These are phyloP conservation scores for Drosophila tropicalis DNA, from an alignment of 1,140 invertebrate genomes.

Conservation along the genomic window DNA sequence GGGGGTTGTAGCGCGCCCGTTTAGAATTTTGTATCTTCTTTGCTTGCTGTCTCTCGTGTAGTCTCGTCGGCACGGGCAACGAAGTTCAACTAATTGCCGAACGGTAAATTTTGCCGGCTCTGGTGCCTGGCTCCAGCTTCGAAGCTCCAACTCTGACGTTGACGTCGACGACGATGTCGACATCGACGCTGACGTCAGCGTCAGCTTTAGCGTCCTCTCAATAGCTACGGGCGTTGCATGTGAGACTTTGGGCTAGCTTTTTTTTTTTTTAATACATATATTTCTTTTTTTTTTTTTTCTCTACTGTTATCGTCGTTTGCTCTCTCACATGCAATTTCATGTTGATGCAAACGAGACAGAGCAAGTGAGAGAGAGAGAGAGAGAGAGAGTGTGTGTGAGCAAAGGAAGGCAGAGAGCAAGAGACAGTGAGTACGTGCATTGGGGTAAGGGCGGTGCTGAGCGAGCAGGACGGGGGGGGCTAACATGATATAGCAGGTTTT, in stretches of 20 bases:
- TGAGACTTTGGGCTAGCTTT: conserved; percentile 49
- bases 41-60: conserved; percentile 37
- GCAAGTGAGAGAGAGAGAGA: not conserved
- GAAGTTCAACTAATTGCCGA: conserved; percentile 76
- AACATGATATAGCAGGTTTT: conserved; percentile 57
- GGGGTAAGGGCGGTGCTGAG: conserved; percentile 2
- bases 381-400: not conserved
- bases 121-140: conserved; percentile 46
- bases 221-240: conserved; percentile 57
- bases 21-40: conserved; percentile 39
- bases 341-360: conserved; percentile 22
- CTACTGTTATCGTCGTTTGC: conserved; percentile 62
- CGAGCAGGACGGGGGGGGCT: not conserved
- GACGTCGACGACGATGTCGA: conserved; percentile 28
- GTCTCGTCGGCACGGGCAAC: conserved; percentile 73
- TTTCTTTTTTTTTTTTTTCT: conserved; percentile 25
- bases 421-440: not conserved
- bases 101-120: conserved; percentile 44
- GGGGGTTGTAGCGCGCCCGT: conserved; percentile 44
- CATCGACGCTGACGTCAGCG: conserved; percentile 31
- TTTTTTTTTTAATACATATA: conserved; percentile 37
- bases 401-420: conserved; percentile 2
- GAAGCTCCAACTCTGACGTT: conserved; percentile 28
- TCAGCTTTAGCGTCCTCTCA: conserved; percentile 41
- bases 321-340: conserved; percentile 54